phyloP scores from a whole-genome alignment of 2,113 vertebrate species.

The Neolamprologus ventralis region DNA sequence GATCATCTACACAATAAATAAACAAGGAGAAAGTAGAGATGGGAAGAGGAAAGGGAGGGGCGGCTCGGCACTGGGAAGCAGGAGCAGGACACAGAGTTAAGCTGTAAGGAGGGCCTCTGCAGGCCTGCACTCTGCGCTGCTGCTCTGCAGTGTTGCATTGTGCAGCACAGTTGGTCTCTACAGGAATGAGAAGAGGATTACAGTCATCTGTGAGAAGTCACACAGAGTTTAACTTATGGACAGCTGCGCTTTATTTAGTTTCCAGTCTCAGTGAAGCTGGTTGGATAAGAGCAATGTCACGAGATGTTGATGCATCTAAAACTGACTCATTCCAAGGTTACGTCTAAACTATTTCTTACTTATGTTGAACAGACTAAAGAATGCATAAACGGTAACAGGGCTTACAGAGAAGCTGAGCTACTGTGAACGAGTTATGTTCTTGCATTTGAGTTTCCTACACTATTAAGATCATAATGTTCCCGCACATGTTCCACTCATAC shows the following conservation, averaged over 20 bases:
- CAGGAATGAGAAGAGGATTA: constrained; percentile 30
- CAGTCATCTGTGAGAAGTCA: neutral
- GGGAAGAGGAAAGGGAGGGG: neutral
- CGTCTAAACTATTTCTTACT: neutral
- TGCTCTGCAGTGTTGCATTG: constrained; percentile 19
- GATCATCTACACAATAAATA: constrained; percentile 54
- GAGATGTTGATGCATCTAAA: neutral
- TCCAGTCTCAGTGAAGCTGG: neutral
- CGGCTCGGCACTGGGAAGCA: neutral
- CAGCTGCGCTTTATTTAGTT: neutral
- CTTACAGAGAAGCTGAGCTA: neutral
- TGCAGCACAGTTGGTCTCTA: constrained; percentile 3
- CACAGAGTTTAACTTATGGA: constrained; percentile 8
- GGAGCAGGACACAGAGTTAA: constrained; percentile 13
- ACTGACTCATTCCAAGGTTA: neutral
- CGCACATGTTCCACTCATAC: fast-evolving
- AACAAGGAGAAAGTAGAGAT: constrained; percentile 35
- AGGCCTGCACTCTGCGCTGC: neutral
- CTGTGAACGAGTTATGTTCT: neutral
- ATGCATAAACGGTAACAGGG: neutral
- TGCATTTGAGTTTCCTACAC: neutral
- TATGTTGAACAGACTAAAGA: neutral
- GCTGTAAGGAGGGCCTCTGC: constrained; percentile 37
- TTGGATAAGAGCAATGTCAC: neutral
- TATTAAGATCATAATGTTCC: neutral